Evolutionary conservation across 2,888 invertebrate species (phyloP).

Genomic region (Acanthosepion esculentum): DNA sequence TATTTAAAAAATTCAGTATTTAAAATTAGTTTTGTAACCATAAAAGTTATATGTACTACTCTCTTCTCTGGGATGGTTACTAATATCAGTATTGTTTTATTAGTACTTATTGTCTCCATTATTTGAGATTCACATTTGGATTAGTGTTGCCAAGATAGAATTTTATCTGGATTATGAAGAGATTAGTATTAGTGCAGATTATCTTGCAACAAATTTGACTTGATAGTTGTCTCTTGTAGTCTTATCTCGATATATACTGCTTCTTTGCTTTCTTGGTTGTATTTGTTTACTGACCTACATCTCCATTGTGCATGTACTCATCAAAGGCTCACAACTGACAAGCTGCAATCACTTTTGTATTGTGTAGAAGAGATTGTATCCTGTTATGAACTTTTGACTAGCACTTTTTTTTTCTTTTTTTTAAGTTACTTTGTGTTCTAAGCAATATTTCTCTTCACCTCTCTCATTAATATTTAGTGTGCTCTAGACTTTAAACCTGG

Average conservation of each 20-base stretch:
- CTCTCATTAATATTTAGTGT: neutral
- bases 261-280: neutral
- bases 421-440: neutral
- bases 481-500: too few relatives aligned
- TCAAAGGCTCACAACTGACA: neutral
- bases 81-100: conserved; percentile 13
- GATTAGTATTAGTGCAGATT: conserved; percentile 1
- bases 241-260: neutral
- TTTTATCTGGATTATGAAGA: neutral
- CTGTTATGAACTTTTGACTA: neutral
- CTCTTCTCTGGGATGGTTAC: neutral
- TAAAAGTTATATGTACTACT: neutral
- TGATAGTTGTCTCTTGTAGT: neutral
- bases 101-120: neutral
- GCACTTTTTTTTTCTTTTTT: neutral
- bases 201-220: neutral
- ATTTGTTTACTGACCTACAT: neutral
- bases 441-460: neutral
- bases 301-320: neutral
- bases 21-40: neutral
- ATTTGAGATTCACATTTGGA: neutral
- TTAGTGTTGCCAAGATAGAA: neutral
- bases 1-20: too few relatives aligned
- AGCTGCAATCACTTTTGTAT: neutral
- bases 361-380: neutral